These are phyloP conservation scores for Stenchaetothrips biformis DNA, from an alignment of 2,888 invertebrate species.

Conservation along the genomic window DNA sequence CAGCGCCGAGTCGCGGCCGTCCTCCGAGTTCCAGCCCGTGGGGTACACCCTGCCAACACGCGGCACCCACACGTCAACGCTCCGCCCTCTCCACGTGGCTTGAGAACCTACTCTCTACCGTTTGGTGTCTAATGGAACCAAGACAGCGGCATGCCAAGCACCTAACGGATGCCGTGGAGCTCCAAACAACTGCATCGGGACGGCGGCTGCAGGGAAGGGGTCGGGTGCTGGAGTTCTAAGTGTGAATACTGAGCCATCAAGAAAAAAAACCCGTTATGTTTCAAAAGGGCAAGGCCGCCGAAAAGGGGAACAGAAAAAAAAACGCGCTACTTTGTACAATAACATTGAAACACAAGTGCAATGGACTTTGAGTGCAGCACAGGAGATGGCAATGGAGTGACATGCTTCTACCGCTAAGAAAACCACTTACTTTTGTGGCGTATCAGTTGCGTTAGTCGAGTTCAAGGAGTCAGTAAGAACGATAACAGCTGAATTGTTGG, in stretches of 20 bases:
- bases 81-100: not conserved
- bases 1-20: conserved; percentile 68
- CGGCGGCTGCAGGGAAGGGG: too few species aligned
- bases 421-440: conserved; percentile 23
- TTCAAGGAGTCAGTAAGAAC: conserved; percentile 12
- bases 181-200: not conserved
- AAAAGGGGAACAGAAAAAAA: not conserved
- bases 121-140: not conserved
- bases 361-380: too few species aligned
- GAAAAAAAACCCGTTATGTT: not conserved
- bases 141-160: not conserved
- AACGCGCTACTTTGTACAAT: not conserved
- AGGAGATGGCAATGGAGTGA: not conserved
- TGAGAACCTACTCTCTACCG: not conserved
- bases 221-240: too few species aligned
- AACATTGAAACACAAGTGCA: not conserved
- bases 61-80: not conserved
- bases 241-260: not conserved
- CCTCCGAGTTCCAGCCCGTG: conserved; percentile 79
- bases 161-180: not conserved
- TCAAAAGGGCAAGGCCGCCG: not conserved
- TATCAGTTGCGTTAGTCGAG: conserved; percentile 14
- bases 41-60: conserved; percentile 56
- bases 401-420: conserved; percentile 15
- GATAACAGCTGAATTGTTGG: conserved; percentile 23